Evolutionary conservation across 2,888 invertebrate species (phyloP).

Genomic region (Eulithis testata): DNA sequence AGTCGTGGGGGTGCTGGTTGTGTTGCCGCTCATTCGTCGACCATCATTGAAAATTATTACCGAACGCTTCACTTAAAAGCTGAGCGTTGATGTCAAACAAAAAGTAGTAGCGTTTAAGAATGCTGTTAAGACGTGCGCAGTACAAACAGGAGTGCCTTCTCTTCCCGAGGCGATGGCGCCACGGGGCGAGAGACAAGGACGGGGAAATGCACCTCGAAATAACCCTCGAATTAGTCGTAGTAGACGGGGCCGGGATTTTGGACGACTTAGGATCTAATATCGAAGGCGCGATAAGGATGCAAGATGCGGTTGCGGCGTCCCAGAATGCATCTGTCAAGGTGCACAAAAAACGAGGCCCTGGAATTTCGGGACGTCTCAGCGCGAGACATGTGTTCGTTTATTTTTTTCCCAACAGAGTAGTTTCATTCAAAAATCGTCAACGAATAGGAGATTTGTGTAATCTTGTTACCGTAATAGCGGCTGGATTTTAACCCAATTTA

Average conservation of each 20-base stretch:
- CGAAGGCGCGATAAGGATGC: slow-evolving; percentile 76
- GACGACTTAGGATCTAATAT: slow-evolving; percentile 70
- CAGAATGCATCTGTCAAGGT: slow-evolving; percentile 83
- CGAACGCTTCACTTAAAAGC: slow-evolving; percentile 53
- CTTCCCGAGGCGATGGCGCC: slow-evolving; percentile 73
- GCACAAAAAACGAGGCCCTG: slow-evolving; percentile 76
- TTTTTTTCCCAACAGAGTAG: slow-evolving; percentile 72
- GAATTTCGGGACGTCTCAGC: slow-evolving; percentile 81
- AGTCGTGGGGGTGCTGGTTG: slow-evolving; percentile 81
- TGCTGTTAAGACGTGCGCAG: slow-evolving; percentile 57
- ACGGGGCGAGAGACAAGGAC: slow-evolving; percentile 74
- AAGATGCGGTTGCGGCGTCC: slow-evolving; percentile 81
- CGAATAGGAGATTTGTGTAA: slow-evolving; percentile 81
- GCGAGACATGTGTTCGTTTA: slow-evolving; percentile 78
- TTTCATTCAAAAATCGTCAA: slow-evolving; percentile 83
- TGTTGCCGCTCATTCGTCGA: slow-evolving; percentile 60
- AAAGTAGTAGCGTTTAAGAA: slow-evolving; percentile 72
- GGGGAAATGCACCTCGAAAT: slow-evolving; percentile 76
- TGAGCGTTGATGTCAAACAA: slow-evolving; percentile 59
- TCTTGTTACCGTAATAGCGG: slow-evolving; percentile 78
- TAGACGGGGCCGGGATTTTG: slow-evolving; percentile 53
- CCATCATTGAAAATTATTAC: slow-evolving; percentile 57
- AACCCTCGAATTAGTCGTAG: slow-evolving; percentile 75
- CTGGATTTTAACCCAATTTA: slow-evolving; percentile 70
- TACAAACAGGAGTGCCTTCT: slow-evolving; percentile 74